Evolutionary conservation across 2,888 invertebrate genomes (phyloP).

Genomic region (Phragmatobia fuliginosa): DNA sequence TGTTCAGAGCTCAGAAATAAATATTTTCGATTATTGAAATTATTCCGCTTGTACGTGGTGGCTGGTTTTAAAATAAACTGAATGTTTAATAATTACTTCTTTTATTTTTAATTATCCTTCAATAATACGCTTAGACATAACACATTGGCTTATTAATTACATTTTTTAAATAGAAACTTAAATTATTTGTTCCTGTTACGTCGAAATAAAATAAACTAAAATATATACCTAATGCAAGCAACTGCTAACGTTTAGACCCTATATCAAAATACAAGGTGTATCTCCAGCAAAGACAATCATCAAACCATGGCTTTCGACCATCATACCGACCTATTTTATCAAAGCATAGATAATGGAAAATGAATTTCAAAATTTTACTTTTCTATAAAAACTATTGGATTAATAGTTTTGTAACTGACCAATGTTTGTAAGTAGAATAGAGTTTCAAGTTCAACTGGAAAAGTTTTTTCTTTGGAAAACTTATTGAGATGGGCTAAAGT

Average conservation of each 20-base stretch:
- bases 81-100: conserved; percentile 29
- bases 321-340: too few species aligned
- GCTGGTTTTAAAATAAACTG: conserved; percentile 51
- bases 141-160: not conserved
- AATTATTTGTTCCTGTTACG: too few species aligned
- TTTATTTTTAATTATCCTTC: conserved; percentile 23
- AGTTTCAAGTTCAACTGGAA: too few species aligned
- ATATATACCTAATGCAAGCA: not conserved
- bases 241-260: not conserved
- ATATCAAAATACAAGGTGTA: not conserved
- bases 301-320: too few species aligned
- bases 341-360: too few species aligned
- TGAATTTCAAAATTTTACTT: too few species aligned
- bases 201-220: not conserved
- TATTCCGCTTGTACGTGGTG: conserved; percentile 48
- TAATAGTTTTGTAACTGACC: too few species aligned
- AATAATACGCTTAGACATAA: not conserved
- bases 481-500: too few species aligned
- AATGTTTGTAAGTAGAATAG: too few species aligned
- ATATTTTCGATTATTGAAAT: conserved; percentile 35
- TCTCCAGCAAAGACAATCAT: too few species aligned
- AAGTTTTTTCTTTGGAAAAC: too few species aligned
- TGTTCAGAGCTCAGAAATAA: conserved; percentile 19
- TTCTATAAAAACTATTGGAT: too few species aligned
- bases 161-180: not conserved